phyloP scores from a whole-genome alignment of 2,888 invertebrate species.

The Syrphus vitripennis region DNA sequence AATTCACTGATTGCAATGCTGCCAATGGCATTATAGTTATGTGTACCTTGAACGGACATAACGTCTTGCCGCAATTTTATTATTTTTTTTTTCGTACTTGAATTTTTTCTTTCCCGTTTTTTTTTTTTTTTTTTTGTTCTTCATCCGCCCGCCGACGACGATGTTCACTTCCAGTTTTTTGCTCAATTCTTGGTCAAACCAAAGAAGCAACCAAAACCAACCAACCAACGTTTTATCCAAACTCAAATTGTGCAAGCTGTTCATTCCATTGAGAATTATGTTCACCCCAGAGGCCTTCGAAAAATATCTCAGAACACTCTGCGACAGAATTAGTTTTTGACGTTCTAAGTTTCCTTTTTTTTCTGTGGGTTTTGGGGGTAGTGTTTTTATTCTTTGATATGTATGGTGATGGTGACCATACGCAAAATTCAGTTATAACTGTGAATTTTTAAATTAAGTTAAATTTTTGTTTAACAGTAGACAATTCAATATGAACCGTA shows the following conservation, averaged over 20 bases:
- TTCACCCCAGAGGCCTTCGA: constrained; percentile 35
- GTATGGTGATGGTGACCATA: background rate
- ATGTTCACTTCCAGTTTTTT: constrained; percentile 14
- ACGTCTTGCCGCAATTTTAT: constrained; percentile 53
- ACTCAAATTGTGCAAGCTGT: constrained; percentile 29
- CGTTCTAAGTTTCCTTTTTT: constrained; percentile 13
- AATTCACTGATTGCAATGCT: constrained; percentile 66
- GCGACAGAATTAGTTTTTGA: constrained; percentile 41
- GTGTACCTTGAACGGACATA: constrained; percentile 52
- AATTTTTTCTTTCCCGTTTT: constrained; percentile 10
- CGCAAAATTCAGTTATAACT: too few relatives aligned
- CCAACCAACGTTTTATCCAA: background rate
- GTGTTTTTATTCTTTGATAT: background rate
- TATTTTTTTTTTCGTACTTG: constrained; percentile 8
- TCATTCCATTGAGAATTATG: constrained; percentile 38
- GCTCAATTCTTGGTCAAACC: background rate
- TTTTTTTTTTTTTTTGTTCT: background rate
- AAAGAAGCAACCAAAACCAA: constrained; percentile 32
- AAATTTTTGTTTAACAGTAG: too few relatives aligned
- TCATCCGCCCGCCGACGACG: background rate
- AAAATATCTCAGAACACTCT: constrained; percentile 26
- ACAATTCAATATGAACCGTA: too few relatives aligned
- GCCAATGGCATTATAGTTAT: constrained; percentile 57
- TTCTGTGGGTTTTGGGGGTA: constrained; percentile 14
- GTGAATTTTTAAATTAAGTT: too few relatives aligned